phyloP scores from a whole-genome alignment of 2,888 invertebrate species.

The Callimorpha dominula region DNA sequence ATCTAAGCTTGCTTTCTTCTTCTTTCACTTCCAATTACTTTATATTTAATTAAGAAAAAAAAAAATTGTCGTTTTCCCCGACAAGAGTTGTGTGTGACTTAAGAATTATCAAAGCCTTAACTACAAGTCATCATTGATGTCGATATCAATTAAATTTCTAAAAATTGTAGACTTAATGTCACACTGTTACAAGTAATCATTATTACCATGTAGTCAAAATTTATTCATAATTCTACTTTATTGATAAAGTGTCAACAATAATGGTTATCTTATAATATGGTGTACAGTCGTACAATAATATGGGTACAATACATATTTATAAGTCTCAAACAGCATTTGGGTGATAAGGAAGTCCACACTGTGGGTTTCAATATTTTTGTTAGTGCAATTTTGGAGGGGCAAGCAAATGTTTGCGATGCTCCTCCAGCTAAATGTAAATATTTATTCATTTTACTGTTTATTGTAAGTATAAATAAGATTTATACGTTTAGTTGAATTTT shows the following conservation, averaged over 20 bases:
- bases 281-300: neutral
- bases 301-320: constrained; percentile 11
- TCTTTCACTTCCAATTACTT: neutral
- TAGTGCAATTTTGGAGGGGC: constrained; percentile 80
- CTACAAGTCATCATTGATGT: too few species aligned
- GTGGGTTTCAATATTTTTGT: constrained; percentile 77
- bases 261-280: neutral
- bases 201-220: neutral
- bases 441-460: constrained; percentile 81
- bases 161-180: neutral
- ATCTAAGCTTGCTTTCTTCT: neutral
- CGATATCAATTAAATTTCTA: too few species aligned
- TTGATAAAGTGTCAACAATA: neutral
- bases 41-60: too few species aligned
- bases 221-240: neutral
- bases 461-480: constrained; percentile 87
- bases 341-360: constrained; percentile 53
- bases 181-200: neutral
- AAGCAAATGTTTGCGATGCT: constrained; percentile 48
- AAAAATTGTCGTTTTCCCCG: too few species aligned
- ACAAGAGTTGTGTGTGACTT: neutral
- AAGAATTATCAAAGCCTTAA: neutral
- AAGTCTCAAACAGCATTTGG: constrained; percentile 56
- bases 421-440: constrained; percentile 79
- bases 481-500: constrained; percentile 87